Percentiles rank a stretch among this genome's conserved stretches.
These are phyloP conservation scores for Glaucidium brasilianum DNA, from an alignment of 2,113 vertebrate genomes.

Conservation along the genomic window DNA sequence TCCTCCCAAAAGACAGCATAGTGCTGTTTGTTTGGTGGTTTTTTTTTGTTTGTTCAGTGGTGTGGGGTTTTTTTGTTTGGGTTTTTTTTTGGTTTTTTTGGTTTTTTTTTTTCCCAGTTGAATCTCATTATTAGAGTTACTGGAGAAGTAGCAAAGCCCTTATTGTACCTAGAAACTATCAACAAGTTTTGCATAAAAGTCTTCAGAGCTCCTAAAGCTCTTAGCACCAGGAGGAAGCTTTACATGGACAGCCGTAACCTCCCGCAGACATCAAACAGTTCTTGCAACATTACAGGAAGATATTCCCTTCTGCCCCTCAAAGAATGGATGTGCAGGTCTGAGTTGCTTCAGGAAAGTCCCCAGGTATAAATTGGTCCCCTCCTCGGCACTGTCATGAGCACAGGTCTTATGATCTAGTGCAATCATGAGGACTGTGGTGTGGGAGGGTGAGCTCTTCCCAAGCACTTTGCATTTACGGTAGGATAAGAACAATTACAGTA, in stretches of 20 bases:
- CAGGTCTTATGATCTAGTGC: background rate
- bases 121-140: background rate
- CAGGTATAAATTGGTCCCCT: background rate
- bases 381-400: background rate
- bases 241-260: background rate
- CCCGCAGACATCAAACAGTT: rapidly evolving
- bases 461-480: background rate
- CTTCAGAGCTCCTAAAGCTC: background rate
- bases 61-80: too few relatives aligned
- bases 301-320: background rate
- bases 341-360: background rate
- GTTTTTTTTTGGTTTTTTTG: too few relatives aligned
- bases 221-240: background rate
- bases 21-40: too few relatives aligned
- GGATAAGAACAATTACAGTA: background rate
- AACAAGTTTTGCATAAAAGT: background rate
- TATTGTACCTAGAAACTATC: background rate
- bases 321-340: rapidly evolving
- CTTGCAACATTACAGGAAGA: background rate
- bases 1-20: background rate
- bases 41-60: too few relatives aligned
- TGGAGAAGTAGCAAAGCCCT: background rate
- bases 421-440: background rate
- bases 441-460: background rate
- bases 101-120: background rate